Evolutionary conservation across 2,888 invertebrate genomes (phyloP).

Genomic region (Agelastica alni): DNA sequence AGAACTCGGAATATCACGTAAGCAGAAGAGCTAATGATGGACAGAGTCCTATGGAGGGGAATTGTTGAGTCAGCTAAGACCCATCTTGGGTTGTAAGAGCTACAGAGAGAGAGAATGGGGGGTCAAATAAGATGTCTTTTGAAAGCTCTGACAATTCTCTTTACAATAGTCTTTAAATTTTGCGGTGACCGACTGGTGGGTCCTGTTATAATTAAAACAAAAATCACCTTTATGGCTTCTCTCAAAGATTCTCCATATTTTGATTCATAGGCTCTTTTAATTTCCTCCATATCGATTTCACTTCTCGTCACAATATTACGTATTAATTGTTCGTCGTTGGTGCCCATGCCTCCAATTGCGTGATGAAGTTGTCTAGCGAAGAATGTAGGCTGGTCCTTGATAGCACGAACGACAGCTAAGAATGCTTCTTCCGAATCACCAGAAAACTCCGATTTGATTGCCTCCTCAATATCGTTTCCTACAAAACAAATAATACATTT

Average conservation of each 20-base stretch:
- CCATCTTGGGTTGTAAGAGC: too few species aligned
- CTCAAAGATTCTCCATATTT: constrained; percentile 77
- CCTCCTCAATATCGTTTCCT: constrained; percentile 75
- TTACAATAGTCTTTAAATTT: too few species aligned
- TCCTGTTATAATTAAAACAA: too few species aligned
- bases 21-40: too few species aligned
- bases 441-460: constrained; percentile 82
- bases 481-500: not conserved
- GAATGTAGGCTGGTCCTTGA: constrained; percentile 77
- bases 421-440: constrained; percentile 81
- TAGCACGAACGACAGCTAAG: constrained; percentile 78
- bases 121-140: too few species aligned
- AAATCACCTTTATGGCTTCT: constrained; percentile 80
- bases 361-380: constrained; percentile 86
- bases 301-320: constrained; percentile 81
- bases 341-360: constrained; percentile 88
- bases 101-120: too few species aligned
- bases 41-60: too few species aligned
- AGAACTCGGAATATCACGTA: too few species aligned
- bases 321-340: constrained; percentile 83
- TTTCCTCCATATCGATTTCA: constrained; percentile 85
- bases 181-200: too few species aligned
- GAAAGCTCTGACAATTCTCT: too few species aligned
- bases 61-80: too few species aligned
- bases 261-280: constrained; percentile 76